Percentiles rank a stretch among this genome's conserved stretches.
phyloP scores from a whole-genome alignment of 2,888 invertebrate genomes.

The Drosophila siamana region DNA sequence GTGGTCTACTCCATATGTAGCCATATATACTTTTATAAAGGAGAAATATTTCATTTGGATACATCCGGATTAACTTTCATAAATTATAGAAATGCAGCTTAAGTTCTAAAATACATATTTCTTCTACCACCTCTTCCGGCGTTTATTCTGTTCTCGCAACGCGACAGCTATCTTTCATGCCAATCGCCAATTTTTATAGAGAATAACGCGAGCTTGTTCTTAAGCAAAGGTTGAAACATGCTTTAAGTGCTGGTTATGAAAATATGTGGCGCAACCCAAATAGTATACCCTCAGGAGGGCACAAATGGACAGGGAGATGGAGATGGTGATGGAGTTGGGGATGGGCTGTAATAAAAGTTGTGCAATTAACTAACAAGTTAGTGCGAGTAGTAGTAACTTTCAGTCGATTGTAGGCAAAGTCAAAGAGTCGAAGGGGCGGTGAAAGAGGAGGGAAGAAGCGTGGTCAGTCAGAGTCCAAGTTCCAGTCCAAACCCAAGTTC shows the following conservation, averaged over 20 bases:
- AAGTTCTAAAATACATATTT: too few relatives aligned
- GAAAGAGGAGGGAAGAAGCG: conserved; percentile 12
- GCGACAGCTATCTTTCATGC: background rate
- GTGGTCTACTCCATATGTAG: too few relatives aligned
- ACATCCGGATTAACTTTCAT: too few relatives aligned
- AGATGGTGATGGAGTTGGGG: background rate
- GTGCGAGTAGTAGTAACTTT: conserved; percentile 34
- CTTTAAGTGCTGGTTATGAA: conserved; percentile 9
- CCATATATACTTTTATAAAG: too few relatives aligned
- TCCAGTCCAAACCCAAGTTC: conserved; percentile 20
- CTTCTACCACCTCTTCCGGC: background rate
- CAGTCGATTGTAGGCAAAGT: conserved; percentile 24
- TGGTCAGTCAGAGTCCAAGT: conserved; percentile 16
- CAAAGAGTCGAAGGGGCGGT: conserved; percentile 5
- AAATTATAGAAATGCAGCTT: too few relatives aligned
- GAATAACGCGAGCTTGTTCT: background rate
- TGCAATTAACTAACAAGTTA: conserved; percentile 62
- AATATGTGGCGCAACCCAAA: conserved; percentile 8
- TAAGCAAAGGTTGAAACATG: background rate
- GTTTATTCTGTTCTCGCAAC: background rate
- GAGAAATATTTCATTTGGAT: too few relatives aligned
- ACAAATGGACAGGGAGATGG: background rate
- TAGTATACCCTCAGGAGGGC: background rate
- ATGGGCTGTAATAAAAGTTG: conserved; percentile 17
- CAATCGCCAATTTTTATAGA: background rate